Percentiles rank a stretch among this genome's conserved stretches.
Conservation (phyloP, 2,113 vertebrate species). For the Syngnathus scovelli region DNA sequence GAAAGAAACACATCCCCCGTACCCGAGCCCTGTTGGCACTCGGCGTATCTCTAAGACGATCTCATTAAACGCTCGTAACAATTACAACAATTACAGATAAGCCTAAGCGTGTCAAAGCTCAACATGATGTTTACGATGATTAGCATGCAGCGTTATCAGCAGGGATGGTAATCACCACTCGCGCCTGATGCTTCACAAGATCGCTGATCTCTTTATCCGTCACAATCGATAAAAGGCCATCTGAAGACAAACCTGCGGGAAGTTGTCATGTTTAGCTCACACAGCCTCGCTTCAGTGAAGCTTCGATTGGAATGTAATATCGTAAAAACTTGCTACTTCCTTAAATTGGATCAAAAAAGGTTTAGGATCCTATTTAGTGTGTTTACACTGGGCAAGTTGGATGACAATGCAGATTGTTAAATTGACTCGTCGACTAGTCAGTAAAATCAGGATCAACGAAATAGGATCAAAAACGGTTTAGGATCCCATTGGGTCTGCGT, state of each 20-base stretch:
- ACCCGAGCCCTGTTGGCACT: constrained; percentile 35
- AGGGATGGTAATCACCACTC: constrained; percentile 53
- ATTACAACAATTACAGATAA: constrained; percentile 71
- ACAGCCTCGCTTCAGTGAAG: constrained; percentile 12
- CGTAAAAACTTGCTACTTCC: constrained; percentile 8
- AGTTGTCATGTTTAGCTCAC: constrained; percentile 34
- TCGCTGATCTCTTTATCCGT: constrained; percentile 59
- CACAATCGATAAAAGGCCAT: constrained; percentile 48
- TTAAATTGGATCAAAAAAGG: constrained; percentile 17
- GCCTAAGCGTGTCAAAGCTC: constrained; percentile 65
- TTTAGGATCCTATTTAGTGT: not conserved
- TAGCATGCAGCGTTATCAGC: constrained; percentile 61
- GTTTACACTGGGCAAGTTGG: too few species aligned
- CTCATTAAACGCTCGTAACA: constrained; percentile 67
- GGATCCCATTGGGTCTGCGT: not conserved
- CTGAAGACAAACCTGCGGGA: constrained; percentile 33
- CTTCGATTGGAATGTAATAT: constrained; percentile 29
- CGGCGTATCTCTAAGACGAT: constrained; percentile 59
- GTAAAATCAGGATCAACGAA: too few species aligned
- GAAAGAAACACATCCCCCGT: constrained; percentile 20
- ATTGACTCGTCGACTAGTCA: too few species aligned
- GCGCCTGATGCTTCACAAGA: constrained; percentile 48
- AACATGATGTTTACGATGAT: constrained; percentile 68
- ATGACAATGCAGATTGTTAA: too few species aligned
- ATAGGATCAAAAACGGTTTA: not conserved